Evolutionary conservation across 2,888 invertebrate genomes (phyloP).

Genomic region (Platerodrilus igneus): DNA sequence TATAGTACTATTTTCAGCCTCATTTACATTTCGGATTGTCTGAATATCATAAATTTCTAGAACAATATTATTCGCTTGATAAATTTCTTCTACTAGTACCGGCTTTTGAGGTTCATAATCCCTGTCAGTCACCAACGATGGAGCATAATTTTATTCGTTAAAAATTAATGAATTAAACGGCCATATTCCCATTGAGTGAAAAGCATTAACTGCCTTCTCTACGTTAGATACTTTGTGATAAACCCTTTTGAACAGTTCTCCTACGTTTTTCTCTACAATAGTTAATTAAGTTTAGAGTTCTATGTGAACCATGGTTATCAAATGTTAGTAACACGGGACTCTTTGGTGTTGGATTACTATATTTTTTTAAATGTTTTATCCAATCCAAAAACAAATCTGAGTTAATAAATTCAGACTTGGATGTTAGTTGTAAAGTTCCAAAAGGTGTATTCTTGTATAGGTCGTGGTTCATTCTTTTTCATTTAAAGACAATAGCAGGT

Average conservation of each 20-base stretch:
- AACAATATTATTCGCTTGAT: too few relatives aligned
- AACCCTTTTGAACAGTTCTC: not conserved
- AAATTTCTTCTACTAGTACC: not conserved
- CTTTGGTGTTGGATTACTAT: too few relatives aligned
- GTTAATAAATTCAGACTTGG: not conserved
- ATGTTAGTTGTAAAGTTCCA: not conserved
- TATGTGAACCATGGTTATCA: too few relatives aligned
- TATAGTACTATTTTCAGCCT: too few relatives aligned
- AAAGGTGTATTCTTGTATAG: not conserved
- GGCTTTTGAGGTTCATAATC: not conserved
- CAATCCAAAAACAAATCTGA: not conserved
- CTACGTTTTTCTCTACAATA: slow-evolving; percentile 1
- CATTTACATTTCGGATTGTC: too few relatives aligned
- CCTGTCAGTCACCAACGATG: not conserved
- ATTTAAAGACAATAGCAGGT: too few relatives aligned
- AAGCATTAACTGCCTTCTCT: slow-evolving; percentile 2
- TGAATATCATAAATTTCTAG: too few relatives aligned
- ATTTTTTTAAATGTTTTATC: slow-evolving; percentile 1
- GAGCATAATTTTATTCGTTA: not conserved
- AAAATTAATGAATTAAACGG: not conserved
- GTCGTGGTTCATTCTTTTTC: too few relatives aligned
- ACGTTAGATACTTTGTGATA: slow-evolving; percentile 1
- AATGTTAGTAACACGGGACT: too few relatives aligned
- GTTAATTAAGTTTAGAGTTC: too few relatives aligned
- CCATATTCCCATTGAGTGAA: not conserved